Evolutionary conservation across 2,113 vertebrate species (phyloP).

Genomic region (Eclectus roratus): DNA sequence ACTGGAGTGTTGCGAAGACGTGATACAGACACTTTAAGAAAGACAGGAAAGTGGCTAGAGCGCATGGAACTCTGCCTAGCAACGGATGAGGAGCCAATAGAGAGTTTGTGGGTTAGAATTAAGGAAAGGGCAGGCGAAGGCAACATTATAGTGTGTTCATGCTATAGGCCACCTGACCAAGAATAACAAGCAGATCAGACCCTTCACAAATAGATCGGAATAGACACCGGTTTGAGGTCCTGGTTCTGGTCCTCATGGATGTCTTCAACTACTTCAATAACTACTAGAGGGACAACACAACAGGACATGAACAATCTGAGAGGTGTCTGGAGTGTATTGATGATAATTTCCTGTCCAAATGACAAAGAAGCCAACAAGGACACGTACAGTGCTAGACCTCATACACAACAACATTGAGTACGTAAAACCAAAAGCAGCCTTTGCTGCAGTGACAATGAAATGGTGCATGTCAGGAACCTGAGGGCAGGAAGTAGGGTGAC

Average conservation of each 20-base stretch:
- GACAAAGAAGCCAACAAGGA: neutral
- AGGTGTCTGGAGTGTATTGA: neutral
- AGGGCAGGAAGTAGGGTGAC: neutral
- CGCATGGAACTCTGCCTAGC: neutral
- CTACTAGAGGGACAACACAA: neutral
- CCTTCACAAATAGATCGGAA: neutral
- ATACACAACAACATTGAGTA: neutral
- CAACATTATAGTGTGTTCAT: neutral
- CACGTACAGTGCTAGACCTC: neutral
- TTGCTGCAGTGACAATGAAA: neutral
- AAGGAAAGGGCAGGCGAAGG: neutral
- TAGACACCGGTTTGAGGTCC: neutral
- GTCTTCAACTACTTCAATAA: neutral
- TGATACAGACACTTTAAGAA: neutral
- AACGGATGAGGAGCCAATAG: neutral
- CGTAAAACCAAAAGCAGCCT: neutral
- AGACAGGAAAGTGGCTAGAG: too few species aligned
- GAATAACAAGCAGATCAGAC: neutral
- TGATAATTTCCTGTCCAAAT: neutral
- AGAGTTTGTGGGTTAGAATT: neutral
- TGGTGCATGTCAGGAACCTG: neutral
- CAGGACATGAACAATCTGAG: neutral
- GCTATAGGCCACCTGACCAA: neutral
- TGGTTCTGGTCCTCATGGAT: neutral
- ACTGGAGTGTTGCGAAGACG: neutral